Evolutionary conservation across 2,888 invertebrate species (phyloP).

Genomic region (Desoria tigrina): DNA sequence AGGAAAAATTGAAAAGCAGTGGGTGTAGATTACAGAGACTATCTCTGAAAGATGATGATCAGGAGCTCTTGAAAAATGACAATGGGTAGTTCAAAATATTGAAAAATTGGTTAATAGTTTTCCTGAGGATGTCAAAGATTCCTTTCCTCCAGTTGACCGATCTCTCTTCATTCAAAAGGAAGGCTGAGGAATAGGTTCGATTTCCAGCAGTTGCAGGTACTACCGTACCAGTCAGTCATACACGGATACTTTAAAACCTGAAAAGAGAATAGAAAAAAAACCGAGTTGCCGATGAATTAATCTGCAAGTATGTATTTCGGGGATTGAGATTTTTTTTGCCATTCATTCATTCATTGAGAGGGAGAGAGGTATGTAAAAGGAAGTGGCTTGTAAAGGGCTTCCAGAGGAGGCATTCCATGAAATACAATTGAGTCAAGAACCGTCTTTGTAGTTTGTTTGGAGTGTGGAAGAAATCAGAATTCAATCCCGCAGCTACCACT

Average conservation of each 20-base stretch:
- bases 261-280: neutral
- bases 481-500: conserved; percentile 5
- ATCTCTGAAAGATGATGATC: too few relatives aligned
- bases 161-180: neutral
- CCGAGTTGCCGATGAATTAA: conserved; percentile 9
- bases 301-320: conserved; percentile 6
- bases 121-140: neutral
- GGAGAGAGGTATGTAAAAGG: conserved; percentile 9
- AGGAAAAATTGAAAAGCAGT: too few relatives aligned
- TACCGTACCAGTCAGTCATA: too few relatives aligned
- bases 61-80: neutral
- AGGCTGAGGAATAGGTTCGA: neutral
- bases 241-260: neutral
- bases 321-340: neutral
- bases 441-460: neutral
- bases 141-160: neutral
- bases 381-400: conserved; percentile 16
- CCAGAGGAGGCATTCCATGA: neutral
- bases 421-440: conserved; percentile 13
- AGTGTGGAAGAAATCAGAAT: conserved; percentile 13
- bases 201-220: neutral
- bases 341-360: neutral
- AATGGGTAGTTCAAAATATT: conserved; percentile 13
- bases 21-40: too few relatives aligned
- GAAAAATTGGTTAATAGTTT: conserved; percentile 9